Conservation (phyloP, 2,888 invertebrate genomes). For the Ischnus inquisitorius region DNA sequence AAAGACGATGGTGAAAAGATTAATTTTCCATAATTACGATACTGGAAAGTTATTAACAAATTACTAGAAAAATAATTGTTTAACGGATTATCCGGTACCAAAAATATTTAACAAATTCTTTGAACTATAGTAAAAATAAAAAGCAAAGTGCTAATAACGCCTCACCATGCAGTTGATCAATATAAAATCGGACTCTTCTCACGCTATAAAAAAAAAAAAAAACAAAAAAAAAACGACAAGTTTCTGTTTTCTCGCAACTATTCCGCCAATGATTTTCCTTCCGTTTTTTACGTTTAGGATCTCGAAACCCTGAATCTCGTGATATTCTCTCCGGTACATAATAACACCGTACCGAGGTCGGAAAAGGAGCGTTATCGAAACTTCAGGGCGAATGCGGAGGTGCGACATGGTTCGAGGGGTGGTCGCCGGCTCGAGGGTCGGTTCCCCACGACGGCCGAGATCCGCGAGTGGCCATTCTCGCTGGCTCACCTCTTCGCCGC, state of each 20-base stretch:
- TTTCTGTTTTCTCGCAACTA: not conserved
- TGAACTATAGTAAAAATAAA: no score
- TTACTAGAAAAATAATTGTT: no score
- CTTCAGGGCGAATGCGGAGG: constrained; percentile 45
- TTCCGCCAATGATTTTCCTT: constrained; percentile 4
- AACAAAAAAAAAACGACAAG: not conserved
- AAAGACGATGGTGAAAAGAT: no score
- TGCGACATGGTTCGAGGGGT: constrained; percentile 24
- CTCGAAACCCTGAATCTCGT: constrained; percentile 25
- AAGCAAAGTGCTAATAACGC: no score
- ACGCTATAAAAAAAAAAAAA: no score
- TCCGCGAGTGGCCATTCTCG: constrained; percentile 75
- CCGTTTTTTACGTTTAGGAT: constrained; percentile 22
- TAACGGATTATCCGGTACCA: no score
- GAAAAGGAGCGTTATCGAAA: constrained; percentile 75
- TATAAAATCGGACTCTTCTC: no score
- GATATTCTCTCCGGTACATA: not conserved
- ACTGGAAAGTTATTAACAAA: no score
- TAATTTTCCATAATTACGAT: no score
- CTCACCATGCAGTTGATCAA: no score
- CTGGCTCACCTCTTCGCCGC: constrained; percentile 73
- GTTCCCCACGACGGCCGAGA: constrained; percentile 72
- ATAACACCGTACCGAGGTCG: constrained; percentile 35
- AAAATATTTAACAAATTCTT: no score
- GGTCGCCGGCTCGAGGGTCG: constrained; percentile 46